Evolutionary conservation across 2,113 vertebrate genomes (phyloP).

Genomic region (Burhinus oedicnemus): DNA sequence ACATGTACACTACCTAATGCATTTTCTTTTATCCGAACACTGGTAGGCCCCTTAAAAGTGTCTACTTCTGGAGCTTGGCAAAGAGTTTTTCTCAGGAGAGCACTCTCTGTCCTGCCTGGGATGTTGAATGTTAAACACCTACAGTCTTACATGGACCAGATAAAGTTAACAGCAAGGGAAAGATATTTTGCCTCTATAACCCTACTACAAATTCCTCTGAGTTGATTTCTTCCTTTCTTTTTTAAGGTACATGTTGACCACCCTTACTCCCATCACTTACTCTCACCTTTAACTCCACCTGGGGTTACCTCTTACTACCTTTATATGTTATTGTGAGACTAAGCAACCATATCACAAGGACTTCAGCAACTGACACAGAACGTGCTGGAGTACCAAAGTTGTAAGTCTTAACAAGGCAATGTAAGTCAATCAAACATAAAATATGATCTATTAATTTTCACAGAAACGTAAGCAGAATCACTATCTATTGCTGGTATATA

Average conservation of each 20-base stretch:
- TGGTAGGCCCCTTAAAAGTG: neutral
- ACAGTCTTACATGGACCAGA: neutral
- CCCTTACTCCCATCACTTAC: neutral
- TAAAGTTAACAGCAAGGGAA: neutral
- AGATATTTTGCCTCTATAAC: neutral
- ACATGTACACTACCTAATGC: neutral
- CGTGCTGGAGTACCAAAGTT: neutral
- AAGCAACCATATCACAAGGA: neutral
- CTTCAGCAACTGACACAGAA: neutral
- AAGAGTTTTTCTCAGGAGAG: neutral
- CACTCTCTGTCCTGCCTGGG: neutral
- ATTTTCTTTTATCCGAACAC: neutral
- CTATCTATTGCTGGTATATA: neutral
- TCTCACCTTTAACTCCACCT: neutral
- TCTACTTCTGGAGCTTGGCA: neutral
- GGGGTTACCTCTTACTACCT: neutral
- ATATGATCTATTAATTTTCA: neutral
- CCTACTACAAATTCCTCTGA: neutral
- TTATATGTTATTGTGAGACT: rapidly evolving
- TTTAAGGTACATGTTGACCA: neutral
- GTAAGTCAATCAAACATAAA: neutral
- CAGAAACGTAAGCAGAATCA: neutral
- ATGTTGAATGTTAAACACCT: neutral
- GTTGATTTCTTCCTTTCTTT: neutral
- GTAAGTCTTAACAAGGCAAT: neutral